Evolutionary conservation across 2,113 vertebrate species (phyloP).

Genomic region (Synodontis membranacea): DNA sequence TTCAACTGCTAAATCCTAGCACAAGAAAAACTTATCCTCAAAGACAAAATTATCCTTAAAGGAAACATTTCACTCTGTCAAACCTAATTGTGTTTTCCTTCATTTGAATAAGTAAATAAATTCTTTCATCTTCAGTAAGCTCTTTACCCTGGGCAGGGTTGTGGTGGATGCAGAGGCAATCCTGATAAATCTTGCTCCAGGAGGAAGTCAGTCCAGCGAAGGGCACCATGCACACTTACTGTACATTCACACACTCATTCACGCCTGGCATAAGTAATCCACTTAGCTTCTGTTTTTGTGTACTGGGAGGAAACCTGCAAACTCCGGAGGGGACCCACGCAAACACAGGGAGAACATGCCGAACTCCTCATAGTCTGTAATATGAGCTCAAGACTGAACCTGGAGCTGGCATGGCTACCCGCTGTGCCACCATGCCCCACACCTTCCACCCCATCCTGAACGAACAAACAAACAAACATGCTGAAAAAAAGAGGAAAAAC

Average conservation of each 20-base stretch:
- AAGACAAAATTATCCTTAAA: neutral
- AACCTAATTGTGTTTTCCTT: neutral
- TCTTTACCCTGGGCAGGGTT: neutral
- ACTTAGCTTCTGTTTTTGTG: neutral
- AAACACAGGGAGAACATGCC: neutral
- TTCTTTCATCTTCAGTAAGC: neutral
- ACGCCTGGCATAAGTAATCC: neutral
- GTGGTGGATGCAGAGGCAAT: too few species aligned
- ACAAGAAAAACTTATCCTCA: neutral
- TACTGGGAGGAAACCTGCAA: neutral
- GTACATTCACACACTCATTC: neutral
- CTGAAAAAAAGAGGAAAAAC: slow-evolving; percentile 43
- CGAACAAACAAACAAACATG: neutral
- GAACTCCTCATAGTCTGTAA: too few species aligned
- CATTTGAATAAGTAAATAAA: neutral
- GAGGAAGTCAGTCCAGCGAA: too few species aligned
- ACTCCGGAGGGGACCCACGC: neutral
- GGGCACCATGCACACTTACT: neutral
- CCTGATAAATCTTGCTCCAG: neutral
- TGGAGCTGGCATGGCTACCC: neutral
- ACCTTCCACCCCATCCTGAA: neutral
- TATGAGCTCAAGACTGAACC: neutral
- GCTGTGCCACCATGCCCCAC: neutral
- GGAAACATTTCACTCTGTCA: neutral
- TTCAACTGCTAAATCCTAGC: neutral